Evolutionary conservation across 35 echinoderm and acorn worm species (phyloP).

Genomic region (Ptychodera flava): DNA sequence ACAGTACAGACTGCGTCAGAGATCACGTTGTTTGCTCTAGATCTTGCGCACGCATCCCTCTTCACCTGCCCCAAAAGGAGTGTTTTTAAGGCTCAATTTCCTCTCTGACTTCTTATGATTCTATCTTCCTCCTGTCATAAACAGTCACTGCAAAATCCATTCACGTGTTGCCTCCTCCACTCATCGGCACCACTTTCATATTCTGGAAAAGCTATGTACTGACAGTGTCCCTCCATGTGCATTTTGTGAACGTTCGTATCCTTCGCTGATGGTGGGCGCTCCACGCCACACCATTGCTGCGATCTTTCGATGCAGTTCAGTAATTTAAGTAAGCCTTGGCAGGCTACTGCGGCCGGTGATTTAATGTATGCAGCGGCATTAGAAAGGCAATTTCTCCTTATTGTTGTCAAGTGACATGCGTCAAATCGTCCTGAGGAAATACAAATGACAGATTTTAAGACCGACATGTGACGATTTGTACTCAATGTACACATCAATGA

Average conservation of each 20-base stretch:
- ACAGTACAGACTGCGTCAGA: too few species aligned
- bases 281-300: background rate
- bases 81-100: too few species aligned
- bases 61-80: too few species aligned
- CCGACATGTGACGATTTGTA: background rate
- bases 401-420: background rate
- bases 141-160: background rate
- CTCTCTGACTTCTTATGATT: too few species aligned
- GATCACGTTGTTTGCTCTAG: too few species aligned
- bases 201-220: background rate
- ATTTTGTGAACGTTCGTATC: background rate
- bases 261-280: background rate
- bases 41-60: too few species aligned
- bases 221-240: background rate
- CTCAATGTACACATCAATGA: background rate
- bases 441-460: background rate
- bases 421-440: background rate
- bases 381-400: background rate
- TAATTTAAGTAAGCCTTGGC: background rate
- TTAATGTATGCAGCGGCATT: background rate
- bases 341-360: background rate
- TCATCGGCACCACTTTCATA: background rate
- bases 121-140: too few species aligned
- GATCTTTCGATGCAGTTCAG: background rate
- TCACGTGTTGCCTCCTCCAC: background rate